Percentiles rank a stretch among this genome's conserved stretches.
Conservation (phyloP, 2,113 vertebrate species). For the pig (Sus scrofa) region DNA sequence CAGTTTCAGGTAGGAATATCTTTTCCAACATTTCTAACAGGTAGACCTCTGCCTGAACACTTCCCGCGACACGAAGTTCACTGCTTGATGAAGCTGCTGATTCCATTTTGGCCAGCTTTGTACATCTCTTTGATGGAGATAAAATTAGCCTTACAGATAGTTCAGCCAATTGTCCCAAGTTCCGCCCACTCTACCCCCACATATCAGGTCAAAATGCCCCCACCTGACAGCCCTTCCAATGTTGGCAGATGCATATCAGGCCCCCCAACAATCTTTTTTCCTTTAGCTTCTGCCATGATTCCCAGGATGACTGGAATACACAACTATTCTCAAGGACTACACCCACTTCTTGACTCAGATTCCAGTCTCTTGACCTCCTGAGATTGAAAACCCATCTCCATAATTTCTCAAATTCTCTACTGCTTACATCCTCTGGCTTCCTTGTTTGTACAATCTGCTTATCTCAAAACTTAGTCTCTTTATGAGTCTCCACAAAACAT, state of each 20-base stretch:
- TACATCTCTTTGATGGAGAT: not conserved
- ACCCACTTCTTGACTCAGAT: not conserved
- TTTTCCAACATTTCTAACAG: not conserved
- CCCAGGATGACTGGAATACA: not conserved
- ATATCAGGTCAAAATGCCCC: not conserved
- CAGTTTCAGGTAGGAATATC: not conserved
- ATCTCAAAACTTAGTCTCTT: not conserved
- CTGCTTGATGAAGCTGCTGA: not conserved
- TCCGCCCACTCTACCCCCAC: not conserved
- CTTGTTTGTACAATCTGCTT: not conserved
- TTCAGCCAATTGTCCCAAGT: not conserved
- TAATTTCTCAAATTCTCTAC: not conserved
- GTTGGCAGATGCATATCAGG: not conserved
- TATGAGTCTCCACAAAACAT: not conserved
- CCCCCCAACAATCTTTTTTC: not conserved
- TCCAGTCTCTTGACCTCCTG: not conserved
- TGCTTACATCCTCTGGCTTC: not conserved
- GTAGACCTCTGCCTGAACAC: not conserved
- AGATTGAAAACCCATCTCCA: not conserved
- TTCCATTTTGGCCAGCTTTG: not conserved
- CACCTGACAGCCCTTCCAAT: not conserved
- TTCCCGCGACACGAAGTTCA: not conserved
- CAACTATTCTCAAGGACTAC: not conserved
- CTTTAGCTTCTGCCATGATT: not conserved
- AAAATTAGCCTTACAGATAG: not conserved